Percentiles rank a stretch among this genome's conserved stretches.
Conservation (phyloP, 2,797 vertebrate species). For the Paguma larvata region DNA sequence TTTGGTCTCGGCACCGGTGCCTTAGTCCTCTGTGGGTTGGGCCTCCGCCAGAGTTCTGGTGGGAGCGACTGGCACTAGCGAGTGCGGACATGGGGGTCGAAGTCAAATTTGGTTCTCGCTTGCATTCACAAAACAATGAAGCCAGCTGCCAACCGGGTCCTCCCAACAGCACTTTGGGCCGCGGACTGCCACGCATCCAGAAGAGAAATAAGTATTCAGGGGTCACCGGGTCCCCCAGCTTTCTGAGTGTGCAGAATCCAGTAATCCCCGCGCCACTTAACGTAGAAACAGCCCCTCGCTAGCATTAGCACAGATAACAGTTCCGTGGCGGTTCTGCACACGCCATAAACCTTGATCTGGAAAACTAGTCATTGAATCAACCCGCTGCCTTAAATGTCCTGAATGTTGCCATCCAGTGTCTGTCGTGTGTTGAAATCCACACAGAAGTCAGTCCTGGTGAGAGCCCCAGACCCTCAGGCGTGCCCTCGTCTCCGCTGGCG, state of each 20-base stretch:
- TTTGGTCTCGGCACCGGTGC: constrained; percentile 72
- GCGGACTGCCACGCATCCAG: constrained; percentile 70
- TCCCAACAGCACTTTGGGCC: constrained; percentile 86
- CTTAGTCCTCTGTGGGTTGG: constrained; percentile 81
- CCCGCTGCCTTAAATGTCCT: constrained; percentile 91
- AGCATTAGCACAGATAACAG: constrained; percentile 38
- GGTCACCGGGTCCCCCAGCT: constrained; percentile 79
- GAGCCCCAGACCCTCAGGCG: neutral
- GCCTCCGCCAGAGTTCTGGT: constrained; percentile 74
- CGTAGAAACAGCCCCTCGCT: constrained; percentile 20
- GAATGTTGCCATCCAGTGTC: constrained; percentile 85
- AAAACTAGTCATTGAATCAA: constrained; percentile 84
- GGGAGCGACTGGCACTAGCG: constrained; percentile 35
- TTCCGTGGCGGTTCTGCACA: neutral
- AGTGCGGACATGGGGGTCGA: constrained; percentile 63
- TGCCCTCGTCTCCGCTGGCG: neutral
- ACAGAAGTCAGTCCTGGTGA: neutral
- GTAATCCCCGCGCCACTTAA: constrained; percentile 39
- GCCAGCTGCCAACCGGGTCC: constrained; percentile 84
- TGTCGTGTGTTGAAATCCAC: neutral
- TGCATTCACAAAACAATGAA: constrained; percentile 79
- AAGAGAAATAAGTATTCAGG: constrained; percentile 86
- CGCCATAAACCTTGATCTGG: constrained; percentile 70
- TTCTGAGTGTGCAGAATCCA: constrained; percentile 64
- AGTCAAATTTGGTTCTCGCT: constrained; percentile 78